Evolutionary conservation across 2,888 invertebrate genomes (phyloP).

Genomic region (Drosophila fungiperda): DNA sequence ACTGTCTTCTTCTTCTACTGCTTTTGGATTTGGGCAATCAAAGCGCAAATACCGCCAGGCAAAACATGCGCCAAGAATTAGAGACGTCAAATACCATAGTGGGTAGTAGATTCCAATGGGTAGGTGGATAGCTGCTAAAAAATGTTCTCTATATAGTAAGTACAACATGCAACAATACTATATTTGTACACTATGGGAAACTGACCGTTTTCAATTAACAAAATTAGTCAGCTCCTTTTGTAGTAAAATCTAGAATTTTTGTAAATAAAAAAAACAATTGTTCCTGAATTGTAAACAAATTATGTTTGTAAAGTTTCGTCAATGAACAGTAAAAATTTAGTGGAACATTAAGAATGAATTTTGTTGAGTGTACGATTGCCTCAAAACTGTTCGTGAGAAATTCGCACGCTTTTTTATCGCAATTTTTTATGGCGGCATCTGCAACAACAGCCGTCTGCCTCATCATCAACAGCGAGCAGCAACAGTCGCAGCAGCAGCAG

Average conservation of each 20-base stretch:
- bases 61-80: conserved; percentile 71
- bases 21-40: conserved; percentile 73
- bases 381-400: conserved; percentile 76
- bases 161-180: conserved; percentile 2
- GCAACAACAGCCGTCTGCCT: conserved; percentile 42
- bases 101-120: conserved; percentile 28
- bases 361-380: conserved; percentile 11
- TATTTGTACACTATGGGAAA: background rate
- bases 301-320: background rate
- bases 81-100: conserved; percentile 45
- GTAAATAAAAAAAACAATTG: background rate
- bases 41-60: conserved; percentile 75
- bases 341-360: background rate
- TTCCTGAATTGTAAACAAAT: background rate
- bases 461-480: conserved; percentile 36
- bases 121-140: conserved; percentile 18
- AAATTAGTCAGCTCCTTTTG: background rate
- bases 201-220: background rate
- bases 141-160: conserved; percentile 44
- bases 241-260: too few relatives aligned
- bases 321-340: background rate
- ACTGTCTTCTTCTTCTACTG: conserved; percentile 30
- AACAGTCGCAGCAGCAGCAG: conserved; percentile 26
- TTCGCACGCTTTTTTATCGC: conserved; percentile 81
- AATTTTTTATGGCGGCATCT: conserved; percentile 81